phyloP scores from a whole-genome alignment of 1,140 invertebrate species.

The Cephus cinctus region DNA sequence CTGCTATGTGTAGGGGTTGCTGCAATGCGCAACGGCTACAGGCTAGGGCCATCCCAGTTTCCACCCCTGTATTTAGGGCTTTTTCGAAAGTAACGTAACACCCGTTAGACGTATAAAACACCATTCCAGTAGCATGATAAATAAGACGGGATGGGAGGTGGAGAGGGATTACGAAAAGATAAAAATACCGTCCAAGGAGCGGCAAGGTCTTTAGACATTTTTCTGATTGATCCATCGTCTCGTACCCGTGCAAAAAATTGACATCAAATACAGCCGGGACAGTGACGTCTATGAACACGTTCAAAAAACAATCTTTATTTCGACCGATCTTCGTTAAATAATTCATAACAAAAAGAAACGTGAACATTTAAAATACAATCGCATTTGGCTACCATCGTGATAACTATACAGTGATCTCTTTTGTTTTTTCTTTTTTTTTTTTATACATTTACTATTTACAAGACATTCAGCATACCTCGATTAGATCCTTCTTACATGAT shows the following conservation, averaged over 20 bases:
- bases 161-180: no score
- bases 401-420: constrained; percentile 29
- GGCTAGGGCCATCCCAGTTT: constrained; percentile 12
- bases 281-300: no score
- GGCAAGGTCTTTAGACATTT: no score
- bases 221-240: no score
- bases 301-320: constrained; percentile 34
- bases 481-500: constrained; percentile 13
- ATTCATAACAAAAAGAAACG: constrained; percentile 31
- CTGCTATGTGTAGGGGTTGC: constrained; percentile 24
- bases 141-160: no score
- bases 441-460: constrained; percentile 28
- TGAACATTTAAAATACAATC: constrained; percentile 34
- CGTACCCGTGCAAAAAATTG: no score
- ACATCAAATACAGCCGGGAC: no score
- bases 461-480: constrained; percentile 17
- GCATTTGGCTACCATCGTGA: constrained; percentile 21
- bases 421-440: no score
- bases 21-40: constrained; percentile 34
- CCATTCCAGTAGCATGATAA: no score
- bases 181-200: no score
- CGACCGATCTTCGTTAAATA: constrained; percentile 25
- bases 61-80: constrained; percentile 10
- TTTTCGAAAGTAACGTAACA: no score
- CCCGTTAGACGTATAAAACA: no score